Percentiles rank a stretch among this genome's conserved stretches.
Conservation (phyloP, 2,113 vertebrate genomes). For the Microcebus jonahi region DNA sequence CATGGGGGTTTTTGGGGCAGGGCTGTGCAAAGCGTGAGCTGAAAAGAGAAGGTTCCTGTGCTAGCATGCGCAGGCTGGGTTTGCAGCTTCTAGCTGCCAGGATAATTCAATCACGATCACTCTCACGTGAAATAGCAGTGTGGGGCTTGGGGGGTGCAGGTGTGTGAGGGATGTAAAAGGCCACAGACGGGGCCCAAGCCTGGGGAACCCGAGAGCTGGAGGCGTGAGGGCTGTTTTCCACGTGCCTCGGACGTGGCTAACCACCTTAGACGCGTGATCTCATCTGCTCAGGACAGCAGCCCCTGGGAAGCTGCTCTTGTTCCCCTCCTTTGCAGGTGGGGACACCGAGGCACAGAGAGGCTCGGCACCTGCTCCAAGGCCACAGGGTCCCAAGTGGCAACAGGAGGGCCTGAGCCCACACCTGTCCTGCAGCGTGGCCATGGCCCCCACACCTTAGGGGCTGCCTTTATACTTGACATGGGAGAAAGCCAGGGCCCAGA, state of each 20-base stretch:
- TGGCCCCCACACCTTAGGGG: no score
- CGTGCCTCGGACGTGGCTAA: neutral
- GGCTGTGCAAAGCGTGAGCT: neutral
- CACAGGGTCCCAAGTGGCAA: fast-evolving
- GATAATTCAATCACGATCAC: neutral
- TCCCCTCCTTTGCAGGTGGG: neutral
- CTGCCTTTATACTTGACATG: neutral
- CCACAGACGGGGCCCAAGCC: neutral
- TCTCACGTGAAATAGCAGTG: neutral
- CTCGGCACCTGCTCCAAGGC: neutral
- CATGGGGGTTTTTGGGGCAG: neutral
- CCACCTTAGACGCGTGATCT: fast-evolving
- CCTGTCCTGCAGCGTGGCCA: neutral
- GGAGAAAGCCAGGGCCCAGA: neutral
- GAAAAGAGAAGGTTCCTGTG: neutral
- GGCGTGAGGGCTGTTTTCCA: neutral
- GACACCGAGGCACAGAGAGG: neutral
- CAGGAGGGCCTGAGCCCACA: no score
- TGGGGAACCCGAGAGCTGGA: neutral
- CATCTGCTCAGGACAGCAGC: fast-evolving
- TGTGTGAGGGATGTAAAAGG: no score
- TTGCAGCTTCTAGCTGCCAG: neutral
- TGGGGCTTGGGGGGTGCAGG: fast-evolving
- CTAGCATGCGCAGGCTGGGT: neutral
- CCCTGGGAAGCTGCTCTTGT: fast-evolving